Conservation (phyloP, 2,113 vertebrate species). For the Tupaia chinensis region DNA sequence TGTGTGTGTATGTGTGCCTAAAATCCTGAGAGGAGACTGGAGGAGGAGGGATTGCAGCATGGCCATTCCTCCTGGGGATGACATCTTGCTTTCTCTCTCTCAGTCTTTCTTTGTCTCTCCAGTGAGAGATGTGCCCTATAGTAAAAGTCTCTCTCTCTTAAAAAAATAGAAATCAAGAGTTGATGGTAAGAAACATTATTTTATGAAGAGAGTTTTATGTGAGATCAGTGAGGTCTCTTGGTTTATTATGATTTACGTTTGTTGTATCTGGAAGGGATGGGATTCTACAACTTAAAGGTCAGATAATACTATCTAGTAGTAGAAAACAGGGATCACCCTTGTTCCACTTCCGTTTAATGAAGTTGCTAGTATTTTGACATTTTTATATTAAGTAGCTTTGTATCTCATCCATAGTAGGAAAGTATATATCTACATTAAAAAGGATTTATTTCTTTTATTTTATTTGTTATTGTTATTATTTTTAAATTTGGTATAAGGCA, state of each 20-base stretch:
- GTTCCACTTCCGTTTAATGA: background rate
- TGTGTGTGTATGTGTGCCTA: too few relatives aligned
- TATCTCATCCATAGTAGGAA: background rate
- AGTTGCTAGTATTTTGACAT: background rate
- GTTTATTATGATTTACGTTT: constrained; percentile 6
- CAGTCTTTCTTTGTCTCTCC: too few relatives aligned
- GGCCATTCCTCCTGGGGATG: too few relatives aligned
- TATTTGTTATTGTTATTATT: too few relatives aligned
- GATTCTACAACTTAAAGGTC: background rate
- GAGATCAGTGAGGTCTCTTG: background rate
- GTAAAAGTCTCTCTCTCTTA: too few relatives aligned
- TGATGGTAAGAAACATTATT: background rate
- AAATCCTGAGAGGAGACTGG: too few relatives aligned
- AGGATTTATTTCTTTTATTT: too few relatives aligned
- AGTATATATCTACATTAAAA: background rate
- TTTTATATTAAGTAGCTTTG: background rate
- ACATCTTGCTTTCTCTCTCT: too few relatives aligned
- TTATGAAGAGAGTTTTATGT: background rate
- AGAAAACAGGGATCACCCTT: background rate
- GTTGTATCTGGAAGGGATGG: background rate
- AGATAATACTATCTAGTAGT: background rate
- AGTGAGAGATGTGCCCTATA: too few relatives aligned
- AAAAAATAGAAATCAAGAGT: background rate
- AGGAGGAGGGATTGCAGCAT: too few relatives aligned
- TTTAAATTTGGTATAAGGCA: too few relatives aligned